phyloP scores from a whole-genome alignment of 2,888 invertebrate genomes.

The Spisula subtruncata region DNA sequence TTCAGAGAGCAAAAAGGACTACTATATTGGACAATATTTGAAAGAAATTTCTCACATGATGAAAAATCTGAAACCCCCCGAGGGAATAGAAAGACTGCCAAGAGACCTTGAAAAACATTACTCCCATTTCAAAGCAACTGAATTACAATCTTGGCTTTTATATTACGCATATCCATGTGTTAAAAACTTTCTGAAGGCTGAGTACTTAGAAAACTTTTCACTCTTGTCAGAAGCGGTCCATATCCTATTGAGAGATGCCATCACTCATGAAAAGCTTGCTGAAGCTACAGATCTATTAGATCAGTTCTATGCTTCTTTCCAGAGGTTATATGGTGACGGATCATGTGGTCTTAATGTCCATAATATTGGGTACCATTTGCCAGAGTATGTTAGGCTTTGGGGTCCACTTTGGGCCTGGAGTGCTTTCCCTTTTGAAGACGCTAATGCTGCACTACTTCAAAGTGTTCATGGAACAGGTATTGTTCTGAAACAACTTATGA shows the following conservation, averaged over 20 bases:
- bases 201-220: constrained; percentile 21
- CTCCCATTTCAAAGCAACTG: constrained; percentile 58
- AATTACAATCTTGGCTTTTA: constrained; percentile 57
- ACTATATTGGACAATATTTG: constrained; percentile 43
- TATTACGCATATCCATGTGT: constrained; percentile 55
- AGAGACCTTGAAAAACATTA: constrained; percentile 61
- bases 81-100: constrained; percentile 54
- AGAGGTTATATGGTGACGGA: constrained; percentile 38
- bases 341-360: constrained; percentile 53
- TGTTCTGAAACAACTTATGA: too few species aligned
- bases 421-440: constrained; percentile 53
- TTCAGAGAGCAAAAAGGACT: constrained; percentile 26
- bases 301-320: constrained; percentile 31
- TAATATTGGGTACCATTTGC: constrained; percentile 45
- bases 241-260: constrained; percentile 15
- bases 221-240: constrained; percentile 1
- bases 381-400: constrained; percentile 32
- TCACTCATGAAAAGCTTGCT: neutral
- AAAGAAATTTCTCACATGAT: constrained; percentile 24
- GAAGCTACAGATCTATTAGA: constrained; percentile 33
- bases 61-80: constrained; percentile 44
- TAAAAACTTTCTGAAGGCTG: neutral
- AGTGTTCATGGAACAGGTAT: constrained; percentile 53
- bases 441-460: constrained; percentile 43
- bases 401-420: constrained; percentile 57